These are phyloP conservation scores for Acipenser transmontanus DNA, from an alignment of 2,797 vertebrate species.

Conservation along the genomic window DNA sequence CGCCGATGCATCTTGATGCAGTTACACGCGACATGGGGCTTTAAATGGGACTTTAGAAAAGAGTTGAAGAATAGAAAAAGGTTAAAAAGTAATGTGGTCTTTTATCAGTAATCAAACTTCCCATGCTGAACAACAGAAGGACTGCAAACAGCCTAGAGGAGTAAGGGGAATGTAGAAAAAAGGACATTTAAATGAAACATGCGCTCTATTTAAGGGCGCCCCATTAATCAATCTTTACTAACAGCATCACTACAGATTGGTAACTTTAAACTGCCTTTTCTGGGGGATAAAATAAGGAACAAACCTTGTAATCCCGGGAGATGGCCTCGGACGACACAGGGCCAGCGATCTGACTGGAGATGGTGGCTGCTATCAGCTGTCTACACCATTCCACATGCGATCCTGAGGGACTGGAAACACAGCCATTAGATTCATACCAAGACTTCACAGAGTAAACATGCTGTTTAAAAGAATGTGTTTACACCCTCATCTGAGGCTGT, in stretches of 20 bases:
- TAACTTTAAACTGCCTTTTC: background rate
- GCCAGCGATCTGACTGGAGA: slow-evolving; percentile 86
- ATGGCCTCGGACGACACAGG: slow-evolving; percentile 58
- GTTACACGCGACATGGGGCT: too few species aligned
- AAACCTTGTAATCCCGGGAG: slow-evolving; percentile 76
- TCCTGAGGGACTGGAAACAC: slow-evolving; percentile 69
- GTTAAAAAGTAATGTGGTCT: too few species aligned
- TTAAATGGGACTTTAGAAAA: too few species aligned
- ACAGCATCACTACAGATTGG: background rate
- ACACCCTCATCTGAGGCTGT: background rate
- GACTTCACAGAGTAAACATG: background rate
- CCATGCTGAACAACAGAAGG: background rate
- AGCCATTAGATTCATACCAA: background rate
- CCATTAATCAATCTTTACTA: background rate
- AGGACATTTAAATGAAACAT: background rate
- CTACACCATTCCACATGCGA: slow-evolving; percentile 98
- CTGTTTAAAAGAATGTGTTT: slow-evolving; percentile 2
- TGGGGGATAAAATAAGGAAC: background rate
- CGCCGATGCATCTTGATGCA: too few species aligned
- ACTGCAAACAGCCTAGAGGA: background rate
- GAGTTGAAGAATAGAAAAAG: too few species aligned
- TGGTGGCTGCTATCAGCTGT: slow-evolving; percentile 92
- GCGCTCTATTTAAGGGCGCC: background rate
- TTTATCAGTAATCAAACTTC: too few species aligned
- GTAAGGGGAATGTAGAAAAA: background rate